Percentiles rank a stretch among this genome's conserved stretches.
phyloP scores from a whole-genome alignment of 1,140 invertebrate genomes.

The Polypedilum pembai region DNA sequence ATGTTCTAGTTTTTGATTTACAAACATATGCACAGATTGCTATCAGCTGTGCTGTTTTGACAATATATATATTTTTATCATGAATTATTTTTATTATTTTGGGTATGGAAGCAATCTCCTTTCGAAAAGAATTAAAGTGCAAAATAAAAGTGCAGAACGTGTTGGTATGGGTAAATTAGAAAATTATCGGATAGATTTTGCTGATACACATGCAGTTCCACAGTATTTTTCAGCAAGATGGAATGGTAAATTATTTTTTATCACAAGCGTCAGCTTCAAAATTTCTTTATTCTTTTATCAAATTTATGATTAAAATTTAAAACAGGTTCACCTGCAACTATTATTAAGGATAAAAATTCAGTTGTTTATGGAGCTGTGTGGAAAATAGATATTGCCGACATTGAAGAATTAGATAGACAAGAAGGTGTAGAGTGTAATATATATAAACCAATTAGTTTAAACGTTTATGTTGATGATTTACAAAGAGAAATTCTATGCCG shows the following conservation, averaged over 20 bases:
- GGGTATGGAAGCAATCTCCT: slow-evolving; percentile 7
- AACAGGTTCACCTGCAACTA: not conserved
- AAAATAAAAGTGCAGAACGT: not conserved
- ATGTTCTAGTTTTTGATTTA: no score
- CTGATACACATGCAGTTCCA: not conserved
- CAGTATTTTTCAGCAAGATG: not conserved
- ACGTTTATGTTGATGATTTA: not conserved
- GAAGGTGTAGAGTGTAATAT: not conserved
- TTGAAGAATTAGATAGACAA: slow-evolving; percentile 8
- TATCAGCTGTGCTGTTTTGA: no score
- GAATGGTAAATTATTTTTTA: no score
- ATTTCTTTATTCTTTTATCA: no score
- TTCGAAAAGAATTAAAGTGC: not conserved
- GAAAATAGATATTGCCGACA: not conserved
- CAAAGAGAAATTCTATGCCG: not conserved
- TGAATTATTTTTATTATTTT: slow-evolving; percentile 23
- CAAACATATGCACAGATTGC: no score
- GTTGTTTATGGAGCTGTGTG: not conserved
- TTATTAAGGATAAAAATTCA: not conserved
- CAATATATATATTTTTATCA: not conserved
- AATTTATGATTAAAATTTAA: no score
- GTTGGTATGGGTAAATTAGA: not conserved
- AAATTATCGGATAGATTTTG: not conserved
- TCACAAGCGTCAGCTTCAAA: no score
- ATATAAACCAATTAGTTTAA: not conserved